These are phyloP conservation scores for Lordiphosa clarofinis DNA, from an alignment of 1,140 invertebrate genomes.

Conservation along the genomic window DNA sequence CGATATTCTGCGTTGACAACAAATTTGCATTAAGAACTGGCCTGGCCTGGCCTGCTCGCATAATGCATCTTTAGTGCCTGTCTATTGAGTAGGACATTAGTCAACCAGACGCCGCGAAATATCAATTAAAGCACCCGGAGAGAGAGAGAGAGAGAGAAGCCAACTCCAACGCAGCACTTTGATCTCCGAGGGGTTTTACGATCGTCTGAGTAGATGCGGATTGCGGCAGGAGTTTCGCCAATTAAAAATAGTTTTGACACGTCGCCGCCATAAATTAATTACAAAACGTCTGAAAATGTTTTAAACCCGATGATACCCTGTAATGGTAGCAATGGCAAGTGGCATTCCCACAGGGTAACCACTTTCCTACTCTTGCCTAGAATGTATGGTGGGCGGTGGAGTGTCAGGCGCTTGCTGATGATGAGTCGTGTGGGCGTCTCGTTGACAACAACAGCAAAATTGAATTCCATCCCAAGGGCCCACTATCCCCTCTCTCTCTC, in stretches of 20 bases:
- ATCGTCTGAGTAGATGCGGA: slow-evolving; percentile 32
- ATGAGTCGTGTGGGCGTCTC: slow-evolving; percentile 24
- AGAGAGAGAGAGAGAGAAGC: slow-evolving; percentile 47
- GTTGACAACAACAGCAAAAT: slow-evolving; percentile 55
- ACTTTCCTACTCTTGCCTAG: no score
- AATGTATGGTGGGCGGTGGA: neutral
- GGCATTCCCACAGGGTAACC: no score
- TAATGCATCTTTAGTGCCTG: slow-evolving; percentile 57
- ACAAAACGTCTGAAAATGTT: slow-evolving; percentile 35
- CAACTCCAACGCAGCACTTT: slow-evolving; percentile 60
- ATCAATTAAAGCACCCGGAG: slow-evolving; percentile 58
- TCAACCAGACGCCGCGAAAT: slow-evolving; percentile 62
- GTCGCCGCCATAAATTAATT: slow-evolving; percentile 70
- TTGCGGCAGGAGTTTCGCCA: slow-evolving; percentile 16
- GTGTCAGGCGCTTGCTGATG: neutral
- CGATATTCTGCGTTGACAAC: slow-evolving; percentile 75
- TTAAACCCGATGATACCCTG: neutral
- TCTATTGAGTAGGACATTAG: slow-evolving; percentile 77
- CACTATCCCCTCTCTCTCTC: no score
- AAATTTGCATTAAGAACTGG: slow-evolving; percentile 73
- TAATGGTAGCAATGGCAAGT: no score
- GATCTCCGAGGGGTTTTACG: slow-evolving; percentile 62
- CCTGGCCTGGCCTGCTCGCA: neutral
- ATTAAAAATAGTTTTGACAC: slow-evolving; percentile 78
- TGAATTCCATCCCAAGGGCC: slow-evolving; percentile 38